phyloP scores from a whole-genome alignment of 2,888 invertebrate species.

The Herminia tarsipennalis region DNA sequence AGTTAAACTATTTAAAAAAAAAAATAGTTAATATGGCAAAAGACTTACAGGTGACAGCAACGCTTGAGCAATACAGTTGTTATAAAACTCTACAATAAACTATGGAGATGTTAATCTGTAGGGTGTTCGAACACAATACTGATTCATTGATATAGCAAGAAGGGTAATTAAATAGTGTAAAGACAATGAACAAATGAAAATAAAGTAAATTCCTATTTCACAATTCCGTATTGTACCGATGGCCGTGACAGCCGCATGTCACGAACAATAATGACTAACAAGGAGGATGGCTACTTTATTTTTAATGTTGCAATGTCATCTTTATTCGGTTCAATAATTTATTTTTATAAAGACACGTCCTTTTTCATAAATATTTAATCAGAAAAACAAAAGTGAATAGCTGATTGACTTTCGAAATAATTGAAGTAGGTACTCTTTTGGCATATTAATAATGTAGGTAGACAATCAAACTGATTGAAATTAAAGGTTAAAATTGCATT shows the following conservation, averaged over 20 bases:
- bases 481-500: too few species aligned
- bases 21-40: too few species aligned
- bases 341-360: too few species aligned
- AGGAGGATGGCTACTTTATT: constrained; percentile 13
- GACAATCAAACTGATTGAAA: too few species aligned
- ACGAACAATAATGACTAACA: constrained; percentile 37
- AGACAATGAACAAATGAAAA: constrained; percentile 55
- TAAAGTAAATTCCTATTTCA: constrained; percentile 54
- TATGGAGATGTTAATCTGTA: constrained; percentile 28
- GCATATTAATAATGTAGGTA: too few species aligned
- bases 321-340: constrained; percentile 12
- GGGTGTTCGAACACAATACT: constrained; percentile 39
- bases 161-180: constrained; percentile 56
- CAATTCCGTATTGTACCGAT: constrained; percentile 53
- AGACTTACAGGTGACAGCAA: too few species aligned
- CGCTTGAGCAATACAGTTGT: too few species aligned
- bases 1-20: too few species aligned
- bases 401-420: too few species aligned
- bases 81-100: constrained; percentile 5
- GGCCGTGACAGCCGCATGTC: constrained; percentile 40
- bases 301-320: constrained; percentile 18
- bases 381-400: too few species aligned
- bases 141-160: constrained; percentile 36
- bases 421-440: too few species aligned
- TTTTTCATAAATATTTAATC: too few species aligned